phyloP scores from a whole-genome alignment of 1,140 invertebrate species.

The Drosophila dunni region DNA sequence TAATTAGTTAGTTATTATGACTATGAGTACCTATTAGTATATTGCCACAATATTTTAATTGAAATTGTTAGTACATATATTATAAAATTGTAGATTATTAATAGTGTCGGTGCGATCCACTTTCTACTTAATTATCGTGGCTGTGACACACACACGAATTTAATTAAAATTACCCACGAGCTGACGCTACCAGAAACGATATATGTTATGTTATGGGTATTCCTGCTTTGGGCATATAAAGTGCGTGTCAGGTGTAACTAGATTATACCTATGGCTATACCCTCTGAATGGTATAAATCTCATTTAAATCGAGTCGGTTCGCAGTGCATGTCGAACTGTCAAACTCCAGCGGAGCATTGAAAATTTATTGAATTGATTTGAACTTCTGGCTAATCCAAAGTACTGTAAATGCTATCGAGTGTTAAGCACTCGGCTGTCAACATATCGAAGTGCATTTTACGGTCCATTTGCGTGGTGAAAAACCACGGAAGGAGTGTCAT shows the following conservation, averaged over 20 bases:
- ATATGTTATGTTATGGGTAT: neutral
- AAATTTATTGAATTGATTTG: constrained; percentile 43
- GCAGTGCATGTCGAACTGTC: constrained; percentile 15
- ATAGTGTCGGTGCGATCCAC: neutral
- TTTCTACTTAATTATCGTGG: neutral
- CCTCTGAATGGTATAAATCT: constrained; percentile 17
- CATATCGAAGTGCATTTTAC: constrained; percentile 63
- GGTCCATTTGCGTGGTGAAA: constrained; percentile 45
- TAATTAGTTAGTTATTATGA: no score
- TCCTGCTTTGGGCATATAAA: neutral
- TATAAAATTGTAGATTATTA: neutral
- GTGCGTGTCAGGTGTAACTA: neutral
- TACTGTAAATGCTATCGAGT: constrained; percentile 28
- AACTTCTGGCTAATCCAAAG: constrained; percentile 29
- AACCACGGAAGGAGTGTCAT: constrained; percentile 1
- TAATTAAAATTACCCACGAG: constrained; percentile 1
- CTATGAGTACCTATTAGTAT: no score
- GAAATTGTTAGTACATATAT: no score
- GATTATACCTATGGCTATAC: constrained; percentile 6
- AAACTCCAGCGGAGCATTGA: constrained; percentile 20
- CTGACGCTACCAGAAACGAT: neutral
- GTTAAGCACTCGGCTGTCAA: constrained; percentile 26
- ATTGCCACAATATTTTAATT: no score
- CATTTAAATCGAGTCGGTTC: constrained; percentile 33
- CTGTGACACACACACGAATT: neutral